Evolutionary conservation across 2,888 invertebrate species (phyloP).

Genomic region (Leptopilina myrica): DNA sequence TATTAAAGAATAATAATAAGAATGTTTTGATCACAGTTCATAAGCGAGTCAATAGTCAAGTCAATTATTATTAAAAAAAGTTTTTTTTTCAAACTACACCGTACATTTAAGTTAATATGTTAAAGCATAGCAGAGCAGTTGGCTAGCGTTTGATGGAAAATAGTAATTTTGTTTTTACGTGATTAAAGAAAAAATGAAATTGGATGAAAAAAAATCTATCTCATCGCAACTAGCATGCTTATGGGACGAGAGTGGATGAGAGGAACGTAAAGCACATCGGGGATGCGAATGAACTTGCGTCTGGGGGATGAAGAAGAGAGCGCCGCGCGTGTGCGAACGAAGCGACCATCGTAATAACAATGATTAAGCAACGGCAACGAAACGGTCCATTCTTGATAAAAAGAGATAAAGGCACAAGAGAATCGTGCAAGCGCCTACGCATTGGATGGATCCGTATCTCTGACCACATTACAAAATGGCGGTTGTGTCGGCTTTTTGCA

Average conservation of each 20-base stretch:
- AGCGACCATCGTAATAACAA: slow-evolving; percentile 69
- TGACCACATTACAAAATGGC: slow-evolving; percentile 38
- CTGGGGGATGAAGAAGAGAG: slow-evolving; percentile 29
- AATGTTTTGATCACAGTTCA: too few species aligned
- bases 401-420: slow-evolving; percentile 20
- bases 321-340: slow-evolving; percentile 39
- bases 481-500: background rate
- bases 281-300: slow-evolving; percentile 29
- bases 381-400: slow-evolving; percentile 61
- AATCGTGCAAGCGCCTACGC: slow-evolving; percentile 40
- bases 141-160: slow-evolving; percentile 36
- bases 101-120: slow-evolving; percentile 9
- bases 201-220: slow-evolving; percentile 49
- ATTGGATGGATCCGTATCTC: slow-evolving; percentile 37
- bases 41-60: background rate
- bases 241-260: background rate
- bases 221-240: slow-evolving; percentile 7
- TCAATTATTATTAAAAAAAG: background rate
- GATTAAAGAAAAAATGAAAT: slow-evolving; percentile 49
- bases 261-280: slow-evolving; percentile 16
- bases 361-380: slow-evolving; percentile 72
- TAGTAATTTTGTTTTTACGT: slow-evolving; percentile 37
- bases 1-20: too few species aligned
- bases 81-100: background rate
- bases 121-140: slow-evolving; percentile 21